Conservation (phyloP, 1,140 invertebrate genomes). For the Scaptomyza graminum region DNA sequence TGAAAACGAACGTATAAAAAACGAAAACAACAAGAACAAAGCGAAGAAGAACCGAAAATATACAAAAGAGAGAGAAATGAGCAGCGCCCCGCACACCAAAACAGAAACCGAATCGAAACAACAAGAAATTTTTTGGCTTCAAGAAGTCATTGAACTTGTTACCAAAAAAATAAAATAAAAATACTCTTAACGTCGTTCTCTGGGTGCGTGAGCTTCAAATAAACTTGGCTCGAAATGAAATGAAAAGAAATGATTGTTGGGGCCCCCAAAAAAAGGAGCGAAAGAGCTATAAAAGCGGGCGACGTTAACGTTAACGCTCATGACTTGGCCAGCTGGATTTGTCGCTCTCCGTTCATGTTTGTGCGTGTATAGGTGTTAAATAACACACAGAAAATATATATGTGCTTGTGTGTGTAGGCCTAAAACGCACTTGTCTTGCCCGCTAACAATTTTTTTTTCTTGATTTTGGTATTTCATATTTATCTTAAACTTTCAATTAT, state of each 20-base stretch:
- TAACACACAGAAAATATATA: slow-evolving; percentile 34
- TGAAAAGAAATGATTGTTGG: slow-evolving; percentile 72
- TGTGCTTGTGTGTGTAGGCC: slow-evolving; percentile 31
- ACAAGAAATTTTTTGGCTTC: slow-evolving; percentile 62
- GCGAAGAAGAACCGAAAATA: slow-evolving; percentile 61
- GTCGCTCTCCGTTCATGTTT: slow-evolving; percentile 6
- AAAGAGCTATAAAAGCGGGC: slow-evolving; percentile 48
- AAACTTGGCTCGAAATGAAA: slow-evolving; percentile 73
- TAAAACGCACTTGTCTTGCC: slow-evolving; percentile 74
- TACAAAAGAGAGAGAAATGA: slow-evolving; percentile 27
- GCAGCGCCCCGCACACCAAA: slow-evolving; percentile 28
- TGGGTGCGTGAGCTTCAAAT: slow-evolving; percentile 72
- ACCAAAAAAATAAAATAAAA: slow-evolving; percentile 43
- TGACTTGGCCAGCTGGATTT: slow-evolving; percentile 13
- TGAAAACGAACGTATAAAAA: slow-evolving; percentile 82
- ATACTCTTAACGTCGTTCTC: slow-evolving; percentile 24
- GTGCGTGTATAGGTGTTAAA: slow-evolving; percentile 66
- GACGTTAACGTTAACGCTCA: slow-evolving; percentile 25
- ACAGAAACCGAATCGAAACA: slow-evolving; percentile 57
- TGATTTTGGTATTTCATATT: slow-evolving; percentile 42
- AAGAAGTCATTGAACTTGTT: slow-evolving; percentile 79
- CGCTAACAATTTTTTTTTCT: slow-evolving; percentile 46
- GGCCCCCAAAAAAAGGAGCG: slow-evolving; percentile 52
- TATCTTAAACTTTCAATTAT: slow-evolving; percentile 76
- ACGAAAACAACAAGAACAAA: slow-evolving; percentile 77